These are phyloP conservation scores for Panorpa germanica DNA, from an alignment of 2,888 invertebrate genomes.

Conservation along the genomic window DNA sequence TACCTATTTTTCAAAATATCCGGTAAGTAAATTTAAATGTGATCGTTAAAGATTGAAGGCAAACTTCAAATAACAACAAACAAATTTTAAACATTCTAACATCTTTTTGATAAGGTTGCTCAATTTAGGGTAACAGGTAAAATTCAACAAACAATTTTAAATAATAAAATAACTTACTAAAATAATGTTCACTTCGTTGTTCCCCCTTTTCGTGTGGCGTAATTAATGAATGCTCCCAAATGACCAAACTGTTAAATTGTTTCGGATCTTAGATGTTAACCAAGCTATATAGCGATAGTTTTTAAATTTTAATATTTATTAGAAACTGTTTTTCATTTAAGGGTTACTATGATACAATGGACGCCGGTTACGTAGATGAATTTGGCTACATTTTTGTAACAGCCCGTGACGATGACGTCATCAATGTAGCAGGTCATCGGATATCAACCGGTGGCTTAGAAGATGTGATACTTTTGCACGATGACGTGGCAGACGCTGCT, in stretches of 20 bases:
- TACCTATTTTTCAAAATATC: slow-evolving; percentile 65
- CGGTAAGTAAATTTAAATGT: slow-evolving; percentile 34
- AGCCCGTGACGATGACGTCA: slow-evolving; percentile 79
- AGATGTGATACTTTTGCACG: slow-evolving; percentile 75
- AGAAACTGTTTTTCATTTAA: slow-evolving; percentile 18
- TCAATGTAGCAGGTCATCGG: slow-evolving; percentile 88
- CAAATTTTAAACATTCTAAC: no score
- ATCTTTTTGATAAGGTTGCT: no score
- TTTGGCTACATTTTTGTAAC: slow-evolving; percentile 77
- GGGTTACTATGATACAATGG: slow-evolving; percentile 91
- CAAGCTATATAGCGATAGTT: no score
- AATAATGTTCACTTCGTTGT: no score
- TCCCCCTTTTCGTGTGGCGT: background rate
- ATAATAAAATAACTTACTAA: no score
- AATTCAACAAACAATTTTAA: no score
- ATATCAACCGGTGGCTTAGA: slow-evolving; percentile 79
- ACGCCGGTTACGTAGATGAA: slow-evolving; percentile 72
- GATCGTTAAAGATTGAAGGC: background rate
- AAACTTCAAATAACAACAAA: no score
- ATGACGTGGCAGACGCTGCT: slow-evolving; percentile 67
- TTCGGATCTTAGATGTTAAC: no score
- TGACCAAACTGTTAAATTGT: no score
- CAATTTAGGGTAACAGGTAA: no score
- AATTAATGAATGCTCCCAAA: background rate
- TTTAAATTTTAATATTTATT: slow-evolving; percentile 3